phyloP scores from a whole-genome alignment of 2,797 vertebrate species.

The Sphenopsis melanotis region DNA sequence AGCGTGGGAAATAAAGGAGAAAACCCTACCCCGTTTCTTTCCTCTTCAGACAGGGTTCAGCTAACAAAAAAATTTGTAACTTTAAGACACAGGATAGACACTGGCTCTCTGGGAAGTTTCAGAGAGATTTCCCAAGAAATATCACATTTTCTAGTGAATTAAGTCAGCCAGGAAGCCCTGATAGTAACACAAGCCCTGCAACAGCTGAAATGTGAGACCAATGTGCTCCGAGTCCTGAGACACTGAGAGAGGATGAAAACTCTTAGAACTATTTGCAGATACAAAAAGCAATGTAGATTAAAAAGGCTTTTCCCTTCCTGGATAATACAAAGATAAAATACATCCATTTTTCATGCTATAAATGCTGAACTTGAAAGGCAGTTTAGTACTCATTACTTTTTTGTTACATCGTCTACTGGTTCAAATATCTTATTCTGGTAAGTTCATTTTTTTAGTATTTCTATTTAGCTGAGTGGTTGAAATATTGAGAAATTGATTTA shows the following conservation, averaged over 20 bases:
- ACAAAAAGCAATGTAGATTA: neutral
- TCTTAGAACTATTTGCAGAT: neutral
- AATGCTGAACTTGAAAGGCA: neutral
- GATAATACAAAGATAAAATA: neutral
- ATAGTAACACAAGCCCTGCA: neutral
- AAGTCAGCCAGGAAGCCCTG: neutral
- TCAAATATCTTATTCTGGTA: neutral
- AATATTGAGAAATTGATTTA: neutral
- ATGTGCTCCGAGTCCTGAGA: neutral
- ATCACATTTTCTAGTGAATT: neutral
- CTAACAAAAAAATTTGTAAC: neutral
- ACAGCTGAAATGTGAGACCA: neutral
- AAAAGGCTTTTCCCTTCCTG: neutral
- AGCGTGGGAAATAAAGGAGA: neutral
- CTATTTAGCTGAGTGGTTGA: neutral
- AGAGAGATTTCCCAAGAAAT: neutral
- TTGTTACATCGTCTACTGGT: neutral
- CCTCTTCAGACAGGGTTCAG: neutral
- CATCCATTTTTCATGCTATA: neutral
- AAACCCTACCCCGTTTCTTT: neutral
- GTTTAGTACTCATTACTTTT: neutral
- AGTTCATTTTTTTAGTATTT: neutral
- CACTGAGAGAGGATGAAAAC: neutral
- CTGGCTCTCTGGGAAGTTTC: neutral
- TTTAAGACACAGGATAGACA: neutral